Evolutionary conservation across 2,797 vertebrate species (phyloP).

Genomic region (Mormyrops boulengeri): DNA sequence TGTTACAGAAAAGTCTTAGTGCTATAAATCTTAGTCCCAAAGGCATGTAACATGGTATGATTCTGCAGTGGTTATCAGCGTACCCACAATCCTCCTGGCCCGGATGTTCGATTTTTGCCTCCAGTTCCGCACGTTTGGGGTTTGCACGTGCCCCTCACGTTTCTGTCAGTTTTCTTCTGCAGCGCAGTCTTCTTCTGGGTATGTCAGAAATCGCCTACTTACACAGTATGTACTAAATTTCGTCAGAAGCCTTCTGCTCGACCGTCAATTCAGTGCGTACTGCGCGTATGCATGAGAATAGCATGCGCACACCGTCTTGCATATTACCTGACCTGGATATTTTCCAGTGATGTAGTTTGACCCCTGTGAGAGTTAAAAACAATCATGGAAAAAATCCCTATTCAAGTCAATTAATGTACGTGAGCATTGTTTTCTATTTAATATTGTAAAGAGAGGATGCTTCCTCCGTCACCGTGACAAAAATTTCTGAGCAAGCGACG

Average conservation of each 20-base stretch:
- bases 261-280: background rate
- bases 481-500: background rate
- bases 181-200: background rate
- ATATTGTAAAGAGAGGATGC: background rate
- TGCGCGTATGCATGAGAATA: background rate
- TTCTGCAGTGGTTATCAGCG: background rate
- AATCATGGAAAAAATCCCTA: background rate
- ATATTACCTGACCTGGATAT: background rate
- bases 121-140: background rate
- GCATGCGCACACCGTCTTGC: background rate
- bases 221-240: background rate
- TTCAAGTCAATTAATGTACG: background rate
- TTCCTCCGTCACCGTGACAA: background rate
- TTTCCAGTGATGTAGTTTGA: background rate
- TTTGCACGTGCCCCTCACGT: background rate
- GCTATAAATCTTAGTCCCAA: background rate
- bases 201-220: background rate
- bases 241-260: background rate
- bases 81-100: background rate
- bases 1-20: background rate
- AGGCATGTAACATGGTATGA: background rate
- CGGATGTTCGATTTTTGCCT: background rate
- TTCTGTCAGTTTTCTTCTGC: background rate
- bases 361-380: background rate
- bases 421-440: background rate